A percentile compares a stretch with the other conserved stretches of the same genome.
Evolutionary conservation across 2,797 vertebrate species (phyloP).

Genomic region (Pseudochirops cupreus): DNA sequence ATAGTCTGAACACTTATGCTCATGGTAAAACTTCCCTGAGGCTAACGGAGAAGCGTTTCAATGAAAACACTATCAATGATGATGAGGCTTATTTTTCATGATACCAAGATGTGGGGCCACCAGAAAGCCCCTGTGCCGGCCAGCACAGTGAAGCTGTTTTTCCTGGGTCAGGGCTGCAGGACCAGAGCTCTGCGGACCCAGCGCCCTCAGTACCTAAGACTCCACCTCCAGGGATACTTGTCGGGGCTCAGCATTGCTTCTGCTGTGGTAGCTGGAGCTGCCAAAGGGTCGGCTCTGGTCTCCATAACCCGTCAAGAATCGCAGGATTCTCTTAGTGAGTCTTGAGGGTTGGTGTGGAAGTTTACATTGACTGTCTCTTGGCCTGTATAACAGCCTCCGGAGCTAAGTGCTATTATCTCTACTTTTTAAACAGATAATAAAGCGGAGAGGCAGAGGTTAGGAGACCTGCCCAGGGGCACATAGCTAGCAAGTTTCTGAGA

Average conservation of each 20-base stretch:
- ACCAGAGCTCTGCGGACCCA: neutral
- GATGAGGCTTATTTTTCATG: constrained; percentile 21
- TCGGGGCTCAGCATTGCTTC: neutral
- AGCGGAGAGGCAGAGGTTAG: neutral
- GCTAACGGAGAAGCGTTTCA: constrained; percentile 53
- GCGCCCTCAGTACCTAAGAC: neutral
- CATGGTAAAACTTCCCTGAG: constrained; percentile 36
- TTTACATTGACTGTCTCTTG: neutral
- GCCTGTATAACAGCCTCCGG: neutral
- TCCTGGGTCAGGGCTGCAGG: neutral
- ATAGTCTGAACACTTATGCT: constrained; percentile 62
- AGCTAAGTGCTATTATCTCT: neutral
- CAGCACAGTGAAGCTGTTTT: neutral
- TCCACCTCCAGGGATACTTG: neutral
- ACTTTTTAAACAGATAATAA: neutral
- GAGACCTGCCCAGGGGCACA: neutral
- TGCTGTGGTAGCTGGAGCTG: neutral
- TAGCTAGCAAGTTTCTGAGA: neutral
- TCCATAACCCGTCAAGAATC: neutral
- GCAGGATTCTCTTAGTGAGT: neutral
- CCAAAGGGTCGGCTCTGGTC: neutral
- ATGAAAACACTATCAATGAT: constrained; percentile 11
- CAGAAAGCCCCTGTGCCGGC: neutral
- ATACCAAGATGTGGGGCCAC: neutral
- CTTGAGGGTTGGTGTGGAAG: neutral